Base-by-base conservation (phyloP, 2,888 invertebrate genomes). In the Abscondita cerata region DNA sequence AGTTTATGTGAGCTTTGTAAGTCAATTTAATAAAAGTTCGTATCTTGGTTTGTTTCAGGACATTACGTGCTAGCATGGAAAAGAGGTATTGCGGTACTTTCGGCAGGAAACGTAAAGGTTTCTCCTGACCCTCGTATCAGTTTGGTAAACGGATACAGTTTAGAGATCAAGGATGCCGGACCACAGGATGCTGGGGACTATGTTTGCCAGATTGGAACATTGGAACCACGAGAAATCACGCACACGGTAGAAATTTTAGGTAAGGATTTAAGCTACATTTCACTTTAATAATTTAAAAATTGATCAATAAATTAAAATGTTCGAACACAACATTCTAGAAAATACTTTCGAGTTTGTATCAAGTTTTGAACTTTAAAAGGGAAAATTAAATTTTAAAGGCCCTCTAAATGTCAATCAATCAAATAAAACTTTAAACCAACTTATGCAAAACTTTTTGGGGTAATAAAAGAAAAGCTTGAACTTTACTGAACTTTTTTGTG, bases 101-200 rank as follows among this genome's bases (percentile, higher is more conserved):
- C 87, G 38, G 88, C 88, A 16, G 87, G 87, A 38, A 82, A 83
- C 58, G 84, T 86, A 65, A 88, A 87, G 75, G 87, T 88, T 56
- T 85, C 86, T 51, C 86, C 87, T 53, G 88, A 88, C 80, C 84
- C 86, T 48, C 82, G 88, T 65, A 83, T 88, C 64, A 83, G 83
- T 68, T 80, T 88, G 68, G 84, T 86, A 65, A 85, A 86, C 73
- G 86, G 87, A 44, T 87, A 86, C 78, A 86, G 85, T 75, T 78
- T 89, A 69, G 86, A 87, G 79, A 87, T 89, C 74, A 83, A 84
- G 68, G 86, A 87, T 71, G 86, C 85, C 25, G 83, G 84, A 67
- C 84, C 87, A 44, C 85, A 85, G 76, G 88, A 89, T 78, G 87
- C 86, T 33, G 88, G 88, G 18, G 87, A 87, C 80, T 88, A 88